These are phyloP conservation scores for Aix galericulata DNA, from an alignment of 2,113 vertebrate species.

Conservation along the genomic window DNA sequence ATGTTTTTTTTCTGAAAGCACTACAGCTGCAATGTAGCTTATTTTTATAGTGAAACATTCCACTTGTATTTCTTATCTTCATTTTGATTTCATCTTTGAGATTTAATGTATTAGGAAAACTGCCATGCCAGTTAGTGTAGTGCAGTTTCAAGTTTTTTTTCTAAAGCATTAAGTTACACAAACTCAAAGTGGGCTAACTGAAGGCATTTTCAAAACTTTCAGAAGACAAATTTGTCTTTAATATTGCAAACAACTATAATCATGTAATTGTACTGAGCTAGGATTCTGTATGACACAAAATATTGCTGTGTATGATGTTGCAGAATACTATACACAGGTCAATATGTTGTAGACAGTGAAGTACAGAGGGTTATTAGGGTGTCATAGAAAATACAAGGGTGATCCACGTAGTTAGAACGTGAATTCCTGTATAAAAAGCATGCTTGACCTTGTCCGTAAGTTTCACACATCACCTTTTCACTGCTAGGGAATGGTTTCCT, in stretches of 20 bases:
- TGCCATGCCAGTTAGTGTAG: background rate
- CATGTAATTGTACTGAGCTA: background rate
- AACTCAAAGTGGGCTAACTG: background rate
- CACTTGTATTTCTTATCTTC: background rate
- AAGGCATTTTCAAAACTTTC: background rate
- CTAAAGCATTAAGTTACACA: too few relatives aligned
- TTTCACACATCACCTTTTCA: rapidly evolving
- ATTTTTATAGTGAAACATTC: background rate
- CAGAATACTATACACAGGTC: background rate
- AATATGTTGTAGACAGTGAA: background rate
- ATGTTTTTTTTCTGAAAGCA: background rate
- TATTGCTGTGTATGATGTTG: background rate
- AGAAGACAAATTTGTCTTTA: background rate
- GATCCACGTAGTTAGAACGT: background rate
- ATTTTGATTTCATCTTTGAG: background rate
- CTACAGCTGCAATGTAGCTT: background rate
- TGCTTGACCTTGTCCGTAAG: background rate
- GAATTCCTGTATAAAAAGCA: background rate
- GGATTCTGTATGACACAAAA: rapidly evolving
- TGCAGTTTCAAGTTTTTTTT: background rate
- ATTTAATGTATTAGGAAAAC: background rate
- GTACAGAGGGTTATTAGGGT: background rate
- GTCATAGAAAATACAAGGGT: background rate
- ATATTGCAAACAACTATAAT: background rate
- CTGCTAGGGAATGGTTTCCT: background rate